Percentiles rank a stretch among this genome's conserved stretches.
Conservation (phyloP, 2,888 invertebrate species). For the Laothoe populi region DNA sequence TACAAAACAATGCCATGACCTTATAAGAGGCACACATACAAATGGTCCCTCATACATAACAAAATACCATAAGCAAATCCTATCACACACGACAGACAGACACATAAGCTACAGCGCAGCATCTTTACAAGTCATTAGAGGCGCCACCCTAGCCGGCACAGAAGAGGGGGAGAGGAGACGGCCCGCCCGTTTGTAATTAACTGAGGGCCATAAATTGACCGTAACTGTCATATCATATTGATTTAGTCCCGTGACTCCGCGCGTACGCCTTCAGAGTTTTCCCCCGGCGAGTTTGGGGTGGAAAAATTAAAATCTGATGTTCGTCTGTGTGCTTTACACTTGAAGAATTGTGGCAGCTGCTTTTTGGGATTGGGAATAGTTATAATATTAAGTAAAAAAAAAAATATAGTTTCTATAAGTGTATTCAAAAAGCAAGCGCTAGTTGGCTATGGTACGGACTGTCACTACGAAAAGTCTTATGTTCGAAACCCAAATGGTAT, state of each 20-base stretch:
- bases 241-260: conserved; percentile 76
- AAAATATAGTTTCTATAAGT: no score
- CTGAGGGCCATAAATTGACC: conserved; percentile 84
- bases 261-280: conserved; percentile 60
- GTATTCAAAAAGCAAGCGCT: no score
- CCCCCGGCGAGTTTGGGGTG: conserved; percentile 49
- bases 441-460: no score
- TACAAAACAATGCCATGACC: no score
- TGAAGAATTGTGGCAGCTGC: background rate
- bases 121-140: conserved; percentile 83
- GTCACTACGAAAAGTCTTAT: no score
- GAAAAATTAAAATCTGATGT: conserved; percentile 56
- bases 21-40: no score
- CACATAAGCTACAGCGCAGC: conserved; percentile 43
- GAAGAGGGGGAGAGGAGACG: conserved; percentile 43
- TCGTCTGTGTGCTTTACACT: background rate
- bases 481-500: no score
- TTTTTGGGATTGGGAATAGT: no score
- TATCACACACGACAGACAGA: conserved; percentile 21
- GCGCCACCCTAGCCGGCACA: conserved; percentile 37
- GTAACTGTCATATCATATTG: conserved; percentile 85
- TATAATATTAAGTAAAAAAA: no score
- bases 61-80: conserved; percentile 15
- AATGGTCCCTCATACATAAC: background rate
- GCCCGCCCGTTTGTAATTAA: conserved; percentile 82